These are phyloP conservation scores for Lasioglossum albipes DNA, from an alignment of 1,140 invertebrate genomes.

Conservation along the genomic window DNA sequence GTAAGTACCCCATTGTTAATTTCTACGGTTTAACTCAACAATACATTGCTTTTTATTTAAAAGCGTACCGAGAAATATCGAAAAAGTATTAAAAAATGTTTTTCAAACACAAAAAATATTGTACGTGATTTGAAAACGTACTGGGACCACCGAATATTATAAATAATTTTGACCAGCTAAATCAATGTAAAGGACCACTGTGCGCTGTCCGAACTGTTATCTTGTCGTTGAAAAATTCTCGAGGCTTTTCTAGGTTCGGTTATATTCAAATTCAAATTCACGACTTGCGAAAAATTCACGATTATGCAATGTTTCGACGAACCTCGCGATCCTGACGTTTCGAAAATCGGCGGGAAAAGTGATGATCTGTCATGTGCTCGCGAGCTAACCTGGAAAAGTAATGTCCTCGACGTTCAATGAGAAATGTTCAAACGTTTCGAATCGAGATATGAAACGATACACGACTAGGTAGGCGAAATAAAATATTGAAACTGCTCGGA, in stretches of 20 bases:
- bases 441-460: neutral
- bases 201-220: slow-evolving; percentile 74
- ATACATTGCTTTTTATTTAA: too few species aligned
- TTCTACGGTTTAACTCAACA: too few species aligned
- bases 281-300: neutral
- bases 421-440: neutral
- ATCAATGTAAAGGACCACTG: too few species aligned
- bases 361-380: slow-evolving; percentile 34
- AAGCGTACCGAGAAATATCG: too few species aligned
- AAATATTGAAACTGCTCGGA: neutral
- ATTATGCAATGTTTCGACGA: neutral
- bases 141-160: too few species aligned
- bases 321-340: neutral
- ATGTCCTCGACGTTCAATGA: neutral
- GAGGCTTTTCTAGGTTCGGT: neutral
- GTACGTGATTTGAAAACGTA: too few species aligned
- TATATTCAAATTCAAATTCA: neutral
- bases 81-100: too few species aligned
- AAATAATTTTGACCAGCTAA: too few species aligned
- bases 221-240: slow-evolving; percentile 54
- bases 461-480: neutral
- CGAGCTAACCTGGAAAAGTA: slow-evolving; percentile 27
- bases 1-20: too few species aligned
- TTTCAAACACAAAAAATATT: too few species aligned
- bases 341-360: slow-evolving; percentile 52